These are phyloP conservation scores for Macquaria australasica DNA, from an alignment of 2,113 vertebrate genomes.

Conservation along the genomic window DNA sequence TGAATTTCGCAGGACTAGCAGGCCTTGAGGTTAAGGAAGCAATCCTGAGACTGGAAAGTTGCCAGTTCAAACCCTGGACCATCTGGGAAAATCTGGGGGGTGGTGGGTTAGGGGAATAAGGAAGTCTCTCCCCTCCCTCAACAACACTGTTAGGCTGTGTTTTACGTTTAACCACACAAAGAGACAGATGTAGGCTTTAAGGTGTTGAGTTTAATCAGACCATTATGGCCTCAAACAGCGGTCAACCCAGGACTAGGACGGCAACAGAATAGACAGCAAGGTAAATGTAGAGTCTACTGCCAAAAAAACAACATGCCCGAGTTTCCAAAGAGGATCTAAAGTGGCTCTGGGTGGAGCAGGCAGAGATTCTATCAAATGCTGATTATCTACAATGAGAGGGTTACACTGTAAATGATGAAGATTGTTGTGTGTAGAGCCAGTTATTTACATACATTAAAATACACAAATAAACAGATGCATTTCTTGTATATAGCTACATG, in stretches of 20 bases:
- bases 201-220: constrained; percentile 55
- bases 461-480: background rate
- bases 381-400: constrained; percentile 24
- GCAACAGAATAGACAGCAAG: background rate
- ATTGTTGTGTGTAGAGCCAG: background rate
- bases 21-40: constrained; percentile 63
- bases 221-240: background rate
- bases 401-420: background rate
- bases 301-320: background rate
- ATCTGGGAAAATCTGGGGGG: constrained; percentile 63
- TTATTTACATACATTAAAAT: constrained; percentile 7
- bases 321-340: background rate
- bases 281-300: background rate
- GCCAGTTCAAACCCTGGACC: constrained; percentile 67
- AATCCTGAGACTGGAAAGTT: constrained; percentile 54
- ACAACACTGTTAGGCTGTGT: constrained; percentile 38
- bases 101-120: constrained; percentile 62
- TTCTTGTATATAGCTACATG: background rate
- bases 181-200: constrained; percentile 52
- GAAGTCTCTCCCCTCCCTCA: constrained; percentile 50
- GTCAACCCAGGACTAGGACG: background rate
- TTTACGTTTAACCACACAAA: constrained; percentile 57
- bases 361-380: background rate
- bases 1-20: constrained; percentile 37
- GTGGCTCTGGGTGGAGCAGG: constrained; percentile 13